Conservation (phyloP, 2,888 invertebrate genomes). For the Griposia aprilina region DNA sequence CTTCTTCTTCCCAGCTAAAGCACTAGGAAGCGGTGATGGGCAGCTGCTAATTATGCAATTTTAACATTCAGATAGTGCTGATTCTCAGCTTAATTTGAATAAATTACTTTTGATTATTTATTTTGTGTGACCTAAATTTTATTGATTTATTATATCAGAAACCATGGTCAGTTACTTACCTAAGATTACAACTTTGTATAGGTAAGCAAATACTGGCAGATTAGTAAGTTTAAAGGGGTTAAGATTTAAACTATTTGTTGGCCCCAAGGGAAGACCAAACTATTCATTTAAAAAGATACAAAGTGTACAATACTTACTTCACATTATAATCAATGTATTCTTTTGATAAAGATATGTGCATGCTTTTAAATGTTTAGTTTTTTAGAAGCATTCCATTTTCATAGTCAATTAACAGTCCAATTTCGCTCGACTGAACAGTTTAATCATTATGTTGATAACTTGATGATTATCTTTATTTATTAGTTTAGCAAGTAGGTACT, state of each 20-base stretch:
- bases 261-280: neutral
- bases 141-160: neutral
- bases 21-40: too few relatives aligned
- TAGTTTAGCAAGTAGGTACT: constrained; percentile 8
- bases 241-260: neutral
- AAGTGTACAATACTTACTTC: neutral
- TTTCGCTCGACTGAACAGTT: constrained; percentile 21
- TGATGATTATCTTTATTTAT: constrained; percentile 28
- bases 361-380: neutral
- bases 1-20: too few relatives aligned
- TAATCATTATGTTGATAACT: constrained; percentile 14
- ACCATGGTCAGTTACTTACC: too few relatives aligned
- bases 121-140: neutral
- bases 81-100: neutral
- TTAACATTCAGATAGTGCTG: neutral
- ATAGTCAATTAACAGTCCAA: neutral
- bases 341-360: neutral
- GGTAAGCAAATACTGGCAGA: neutral
- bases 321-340: neutral
- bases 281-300: neutral
- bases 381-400: neutral
- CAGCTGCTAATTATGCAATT: too few relatives aligned
- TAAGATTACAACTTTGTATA: neutral
- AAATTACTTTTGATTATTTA: neutral
- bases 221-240: neutral